Evolutionary conservation across 2,888 invertebrate genomes (phyloP), one percentile per base, ranked within the genome.

Genomic region (Drosophila subsilvestris): DNA sequence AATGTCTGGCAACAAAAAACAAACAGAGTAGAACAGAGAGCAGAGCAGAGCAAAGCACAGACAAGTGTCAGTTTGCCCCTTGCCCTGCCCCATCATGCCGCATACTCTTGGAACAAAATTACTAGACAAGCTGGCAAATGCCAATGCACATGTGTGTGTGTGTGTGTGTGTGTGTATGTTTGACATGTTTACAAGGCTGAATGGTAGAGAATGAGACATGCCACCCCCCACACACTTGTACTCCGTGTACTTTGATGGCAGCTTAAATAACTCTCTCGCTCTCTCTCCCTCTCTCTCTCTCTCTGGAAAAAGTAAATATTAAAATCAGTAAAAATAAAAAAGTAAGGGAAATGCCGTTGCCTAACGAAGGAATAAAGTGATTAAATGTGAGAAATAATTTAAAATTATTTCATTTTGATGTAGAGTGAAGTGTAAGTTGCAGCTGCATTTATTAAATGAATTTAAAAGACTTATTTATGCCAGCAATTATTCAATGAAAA

Each of bases 161-260:
- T 53, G 42, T 58, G 60, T 51, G 44, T 58, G 44, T 48, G 43
- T 51, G 49, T 60, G 66, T 66, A 70, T 76, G 78, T 69, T 78
- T 75, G 83, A 78, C 84, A 78, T 86, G 84, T 83, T 86, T 74
- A 80, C 82, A 79, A 70, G 77, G 67, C 69, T 61, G 61, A 79
- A 78, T 59, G 63, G 67, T 27, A 54, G 61, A 14, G 58, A 56
- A 56, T 61, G 37, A 37, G 37, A n/a, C 37, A n/a, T 37, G 37
- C 37, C 37, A 2, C 37, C 14, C 37, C 14, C 14, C 14, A 32
- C 14, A 32, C 32, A 37, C 32, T 37, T 14, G 32, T 37, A 37
- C 32, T 14, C 14, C 14, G 1, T 14, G 32, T 14, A 37, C 32
- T 37, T 37, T 37, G 32, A 37, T 7, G 25, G 4, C 12, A 18